Base-by-base conservation (phyloP, 2,113 vertebrate species). In the Ophthalmolycus amberensis region DNA sequence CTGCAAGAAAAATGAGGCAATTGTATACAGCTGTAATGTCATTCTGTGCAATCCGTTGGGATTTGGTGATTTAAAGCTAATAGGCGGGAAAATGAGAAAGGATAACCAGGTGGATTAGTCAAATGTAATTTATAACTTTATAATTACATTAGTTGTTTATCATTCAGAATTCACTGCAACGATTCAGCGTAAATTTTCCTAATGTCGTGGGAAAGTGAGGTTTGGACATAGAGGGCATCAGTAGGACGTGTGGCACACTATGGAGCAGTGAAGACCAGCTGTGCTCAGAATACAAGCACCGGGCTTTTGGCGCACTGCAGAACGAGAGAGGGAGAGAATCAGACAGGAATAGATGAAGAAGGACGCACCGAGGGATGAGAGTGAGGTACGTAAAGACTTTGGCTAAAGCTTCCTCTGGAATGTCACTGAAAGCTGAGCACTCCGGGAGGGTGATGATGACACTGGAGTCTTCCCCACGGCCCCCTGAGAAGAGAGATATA, bases 401-500 rank as follows among this genome's bases (percentile, higher is more conserved):
- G 34, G 94, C 82, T 50, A 99, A 89, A 2, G 94, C 91, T 88
- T 97, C 95, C 86, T 98, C 96, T 0, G 97, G 96, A 88, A 98
- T 96, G 82, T 97, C 96, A 27, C 92, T 96, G 95, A 99, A 99
- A 83, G 92, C 94, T 34, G 95, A 94, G 38, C 95, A 97, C 92
- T 99, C 97, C 2, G 98, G 98, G 74, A 99, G 96, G 0, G 98
- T 99, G 93, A 99, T 96, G 80, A 99, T 97, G 94, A 97, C 97
- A 27, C 96, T 95, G 56, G 96, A 97, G 81, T 99, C 96, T 86
- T 96, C 97, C 29, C 96, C 97, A 54, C 96, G 95, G 9, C 98
- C 98, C 46, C 98, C 98, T 99, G 86, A n/a, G 80, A 80, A 50
- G 48, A 70, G 40, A 46, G 20, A 83, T 6, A 65, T 1, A 6